Evolutionary conservation across 2,888 invertebrate genomes (phyloP).

Genomic region (Leucophenga montana): DNA sequence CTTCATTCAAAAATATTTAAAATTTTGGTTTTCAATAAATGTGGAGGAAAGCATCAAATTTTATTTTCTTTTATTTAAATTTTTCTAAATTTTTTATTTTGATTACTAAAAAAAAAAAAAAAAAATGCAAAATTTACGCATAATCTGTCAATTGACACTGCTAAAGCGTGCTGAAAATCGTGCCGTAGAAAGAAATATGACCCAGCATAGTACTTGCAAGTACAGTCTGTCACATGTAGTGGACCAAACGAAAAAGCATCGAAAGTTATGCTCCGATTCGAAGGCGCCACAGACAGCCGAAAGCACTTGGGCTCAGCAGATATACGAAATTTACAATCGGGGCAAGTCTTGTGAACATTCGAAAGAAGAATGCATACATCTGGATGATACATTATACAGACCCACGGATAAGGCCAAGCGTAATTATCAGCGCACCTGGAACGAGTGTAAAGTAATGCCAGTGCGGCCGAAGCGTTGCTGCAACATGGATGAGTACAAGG

Average conservation of each 20-base stretch:
- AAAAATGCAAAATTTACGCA: not conserved
- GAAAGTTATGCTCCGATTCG: not conserved
- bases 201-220: no score
- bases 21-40: not conserved
- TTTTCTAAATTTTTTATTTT: no score
- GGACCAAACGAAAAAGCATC: not conserved
- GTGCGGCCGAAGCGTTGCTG: constrained; percentile 52
- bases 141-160: constrained; percentile 35
- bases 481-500: constrained; percentile 28
- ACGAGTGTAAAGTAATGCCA: constrained; percentile 51
- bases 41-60: not conserved
- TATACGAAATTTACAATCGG: constrained; percentile 32
- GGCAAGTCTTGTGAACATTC: not conserved
- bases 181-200: constrained; percentile 24
- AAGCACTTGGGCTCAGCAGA: not conserved
- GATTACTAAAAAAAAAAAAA: no score
- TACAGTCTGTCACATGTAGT: no score
- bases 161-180: constrained; percentile 27
- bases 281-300: constrained; percentile 27
- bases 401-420: constrained; percentile 55
- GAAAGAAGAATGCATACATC: constrained; percentile 33
- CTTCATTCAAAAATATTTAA: no score
- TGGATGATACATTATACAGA: constrained; percentile 44
- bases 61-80: no score
- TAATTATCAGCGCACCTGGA: constrained; percentile 63